Percentiles rank a stretch among this genome's conserved stretches.
phyloP scores from a whole-genome alignment of 1,140 invertebrate species.

The Zaprionus gabonicus region DNA sequence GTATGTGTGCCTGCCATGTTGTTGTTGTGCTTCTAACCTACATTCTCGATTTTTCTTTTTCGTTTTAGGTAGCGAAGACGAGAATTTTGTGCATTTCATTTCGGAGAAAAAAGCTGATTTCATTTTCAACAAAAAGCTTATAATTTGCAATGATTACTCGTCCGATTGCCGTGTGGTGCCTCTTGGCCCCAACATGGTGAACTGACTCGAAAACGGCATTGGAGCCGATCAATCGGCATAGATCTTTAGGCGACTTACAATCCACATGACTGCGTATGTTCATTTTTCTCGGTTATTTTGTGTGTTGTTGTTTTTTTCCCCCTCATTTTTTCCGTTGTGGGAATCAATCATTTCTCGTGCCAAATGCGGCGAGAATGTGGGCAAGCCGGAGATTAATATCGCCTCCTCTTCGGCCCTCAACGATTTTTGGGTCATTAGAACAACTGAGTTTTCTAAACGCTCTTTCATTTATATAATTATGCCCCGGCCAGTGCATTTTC shows the following conservation, averaged over 20 bases:
- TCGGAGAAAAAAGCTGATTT: conserved; percentile 42
- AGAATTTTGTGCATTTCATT: conserved; percentile 43
- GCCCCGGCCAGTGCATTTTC: conserved; percentile 36
- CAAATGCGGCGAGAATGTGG: conserved; percentile 34
- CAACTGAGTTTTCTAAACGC: conserved; percentile 65
- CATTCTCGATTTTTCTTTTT: conserved; percentile 24
- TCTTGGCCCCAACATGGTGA: conserved; percentile 6
- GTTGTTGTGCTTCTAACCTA: conserved; percentile 32
- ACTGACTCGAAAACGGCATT: conserved; percentile 39
- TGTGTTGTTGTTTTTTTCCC: conserved; percentile 9
- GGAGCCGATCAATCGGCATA: conserved; percentile 37
- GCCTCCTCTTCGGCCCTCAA: conserved; percentile 26
- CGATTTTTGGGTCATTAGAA: conserved; percentile 74
- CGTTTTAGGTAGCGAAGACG: conserved; percentile 1
- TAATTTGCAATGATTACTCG: conserved; percentile 73
- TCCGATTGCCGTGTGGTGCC: conserved; percentile 3
- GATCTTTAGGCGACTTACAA: conserved; percentile 35
- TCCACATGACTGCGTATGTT: conserved; percentile 27
- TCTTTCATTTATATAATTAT: conserved; percentile 75
- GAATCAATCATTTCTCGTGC: conserved; percentile 34
- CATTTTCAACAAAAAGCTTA: conserved; percentile 65
- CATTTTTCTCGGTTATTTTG: conserved; percentile 32
- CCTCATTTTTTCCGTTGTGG: conserved; percentile 26
- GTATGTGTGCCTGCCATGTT: conserved; percentile 15
- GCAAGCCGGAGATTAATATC: conserved; percentile 43